Conservation (phyloP, 2,888 invertebrate genomes). For the Dendrolimus houi region DNA sequence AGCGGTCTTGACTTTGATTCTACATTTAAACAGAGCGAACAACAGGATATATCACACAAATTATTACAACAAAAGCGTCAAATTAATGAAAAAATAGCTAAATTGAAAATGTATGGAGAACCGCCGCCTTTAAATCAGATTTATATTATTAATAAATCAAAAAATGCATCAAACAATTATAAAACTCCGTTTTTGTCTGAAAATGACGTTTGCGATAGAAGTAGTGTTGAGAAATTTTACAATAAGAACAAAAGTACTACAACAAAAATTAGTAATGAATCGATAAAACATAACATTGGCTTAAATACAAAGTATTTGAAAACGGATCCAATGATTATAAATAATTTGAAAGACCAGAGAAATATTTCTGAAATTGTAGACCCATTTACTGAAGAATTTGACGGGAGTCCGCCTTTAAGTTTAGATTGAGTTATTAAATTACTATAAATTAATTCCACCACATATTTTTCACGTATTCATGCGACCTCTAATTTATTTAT, state of each 20-base stretch:
- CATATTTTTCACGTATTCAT: too few species aligned
- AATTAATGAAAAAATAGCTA: conserved; percentile 60
- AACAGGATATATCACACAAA: conserved; percentile 40
- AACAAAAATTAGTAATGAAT: too few species aligned
- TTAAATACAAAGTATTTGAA: conserved; percentile 11
- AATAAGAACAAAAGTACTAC: too few species aligned
- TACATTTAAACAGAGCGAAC: conserved; percentile 46
- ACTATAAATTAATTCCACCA: not conserved
- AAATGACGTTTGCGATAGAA: conserved; percentile 35
- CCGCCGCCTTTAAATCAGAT: conserved; percentile 74
- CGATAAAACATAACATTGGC: too few species aligned
- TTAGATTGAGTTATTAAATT: conserved; percentile 33
- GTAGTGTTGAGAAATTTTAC: conserved; percentile 4
- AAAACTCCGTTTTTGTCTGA: conserved; percentile 49
- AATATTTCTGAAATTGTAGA: conserved; percentile 27
- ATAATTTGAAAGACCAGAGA: conserved; percentile 28
- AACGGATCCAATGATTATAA: conserved; percentile 30
- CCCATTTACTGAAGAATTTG: conserved; percentile 59
- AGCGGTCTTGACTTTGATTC: conserved; percentile 65
- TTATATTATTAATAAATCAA: conserved; percentile 49
- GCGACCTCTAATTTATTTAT: too few species aligned
- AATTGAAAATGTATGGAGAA: conserved; percentile 70
- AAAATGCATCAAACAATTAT: conserved; percentile 46
- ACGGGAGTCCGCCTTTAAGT: conserved; percentile 59
- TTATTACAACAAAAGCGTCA: conserved; percentile 38